Percentiles rank a stretch among this genome's conserved stretches.
phyloP scores from a whole-genome alignment of 2,113 vertebrate genomes.

The Rhynchomys soricoides region DNA sequence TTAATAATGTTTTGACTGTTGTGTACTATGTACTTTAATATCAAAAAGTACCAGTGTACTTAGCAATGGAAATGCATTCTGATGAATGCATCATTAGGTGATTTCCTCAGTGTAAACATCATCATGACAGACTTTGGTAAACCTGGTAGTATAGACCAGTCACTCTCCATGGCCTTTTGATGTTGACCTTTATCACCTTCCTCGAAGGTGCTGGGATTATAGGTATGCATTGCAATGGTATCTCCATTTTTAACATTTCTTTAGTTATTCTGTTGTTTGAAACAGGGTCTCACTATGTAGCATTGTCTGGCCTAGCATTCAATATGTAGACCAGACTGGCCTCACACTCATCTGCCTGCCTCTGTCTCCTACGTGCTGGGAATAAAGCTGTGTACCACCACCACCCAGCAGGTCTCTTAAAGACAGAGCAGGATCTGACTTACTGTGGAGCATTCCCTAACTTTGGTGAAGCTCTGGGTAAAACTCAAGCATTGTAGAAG shows the following conservation, averaged over 20 bases:
- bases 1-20: slow-evolving; percentile 2
- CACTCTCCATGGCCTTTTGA: neutral
- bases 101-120: neutral
- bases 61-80: neutral
- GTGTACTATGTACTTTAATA: neutral
- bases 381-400: neutral
- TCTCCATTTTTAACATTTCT: neutral
- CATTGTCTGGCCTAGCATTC: neutral
- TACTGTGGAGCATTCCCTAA: neutral
- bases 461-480: neutral
- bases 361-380: neutral
- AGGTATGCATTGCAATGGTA: neutral
- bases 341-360: neutral
- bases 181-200: neutral
- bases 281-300: neutral
- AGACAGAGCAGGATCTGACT: neutral
- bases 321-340: neutral
- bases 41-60: neutral
- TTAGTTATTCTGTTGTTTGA: neutral
- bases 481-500: neutral
- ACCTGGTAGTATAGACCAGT: neutral
- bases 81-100: neutral
- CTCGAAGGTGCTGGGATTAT: neutral
- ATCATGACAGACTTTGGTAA: neutral
- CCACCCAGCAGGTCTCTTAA: neutral